phyloP scores from a whole-genome alignment of 2,797 vertebrate species.

The Apogon talboti region DNA sequence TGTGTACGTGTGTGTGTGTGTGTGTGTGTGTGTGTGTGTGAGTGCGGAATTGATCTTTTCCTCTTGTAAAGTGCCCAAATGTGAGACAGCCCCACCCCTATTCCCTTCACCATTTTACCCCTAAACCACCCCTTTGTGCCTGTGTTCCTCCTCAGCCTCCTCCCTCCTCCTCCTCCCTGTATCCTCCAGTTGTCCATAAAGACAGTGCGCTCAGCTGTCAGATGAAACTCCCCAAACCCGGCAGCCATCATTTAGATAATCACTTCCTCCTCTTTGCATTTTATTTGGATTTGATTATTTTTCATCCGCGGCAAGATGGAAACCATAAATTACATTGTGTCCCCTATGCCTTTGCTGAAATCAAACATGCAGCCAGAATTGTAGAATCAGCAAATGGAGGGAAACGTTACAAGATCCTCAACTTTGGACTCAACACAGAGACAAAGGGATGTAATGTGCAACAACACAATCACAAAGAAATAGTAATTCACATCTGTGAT shows the following conservation, averaged over 20 bases:
- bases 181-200: constrained; percentile 80
- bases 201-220: constrained; percentile 82
- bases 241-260: constrained; percentile 82
- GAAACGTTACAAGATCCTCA: constrained; percentile 39
- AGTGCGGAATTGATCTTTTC: constrained; percentile 94
- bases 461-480: not conserved
- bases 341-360: constrained; percentile 68
- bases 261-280: constrained; percentile 81
- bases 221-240: constrained; percentile 78
- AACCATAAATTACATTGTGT: constrained; percentile 78
- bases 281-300: constrained; percentile 85
- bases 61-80: constrained; percentile 90
- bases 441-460: constrained; percentile 1
- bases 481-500: not conserved
- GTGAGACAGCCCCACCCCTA: constrained; percentile 87
- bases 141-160: constrained; percentile 37
- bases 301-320: constrained; percentile 78
- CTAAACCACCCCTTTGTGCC: constrained; percentile 90
- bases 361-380: constrained; percentile 67
- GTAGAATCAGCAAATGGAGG: constrained; percentile 62
- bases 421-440: constrained; percentile 38
- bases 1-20: constrained; percentile 53
- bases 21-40: constrained; percentile 62
- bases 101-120: constrained; percentile 93
- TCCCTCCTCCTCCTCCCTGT: constrained; percentile 47